A percentile compares a stretch with the other conserved stretches of the same genome.
Conservation (phyloP, 2,113 vertebrate species). For the Coregonus clupeaformis region DNA sequence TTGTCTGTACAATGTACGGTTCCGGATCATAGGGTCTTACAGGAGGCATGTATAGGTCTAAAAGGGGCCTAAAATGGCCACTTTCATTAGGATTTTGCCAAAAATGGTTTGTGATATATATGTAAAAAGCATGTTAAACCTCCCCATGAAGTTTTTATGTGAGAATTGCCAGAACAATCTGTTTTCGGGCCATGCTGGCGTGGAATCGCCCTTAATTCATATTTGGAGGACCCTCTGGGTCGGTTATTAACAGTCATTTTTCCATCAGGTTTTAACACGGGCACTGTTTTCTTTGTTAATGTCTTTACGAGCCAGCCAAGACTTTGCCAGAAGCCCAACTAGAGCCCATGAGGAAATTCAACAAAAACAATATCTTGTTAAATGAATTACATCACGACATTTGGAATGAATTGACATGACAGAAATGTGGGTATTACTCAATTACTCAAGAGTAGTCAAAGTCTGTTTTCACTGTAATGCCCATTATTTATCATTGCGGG, state of each 20-base stretch:
- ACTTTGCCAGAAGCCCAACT: neutral
- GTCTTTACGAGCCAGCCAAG: neutral
- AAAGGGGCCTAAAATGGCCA: too few species aligned
- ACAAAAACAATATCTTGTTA: too few species aligned
- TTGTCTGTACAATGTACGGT: too few species aligned
- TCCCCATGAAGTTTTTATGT: too few species aligned
- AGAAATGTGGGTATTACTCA: neutral
- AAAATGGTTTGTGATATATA: too few species aligned
- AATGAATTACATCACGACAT: neutral
- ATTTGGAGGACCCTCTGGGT: slow-evolving; percentile 11
- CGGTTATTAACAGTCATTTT: slow-evolving; percentile 7
- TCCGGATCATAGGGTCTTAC: too few species aligned
- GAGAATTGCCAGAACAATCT: too few species aligned
- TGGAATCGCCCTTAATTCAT: slow-evolving; percentile 13
- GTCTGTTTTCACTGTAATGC: neutral
- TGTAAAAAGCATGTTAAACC: too few species aligned
- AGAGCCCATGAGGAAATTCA: neutral
- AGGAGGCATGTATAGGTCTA: too few species aligned
- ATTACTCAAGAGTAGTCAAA: neutral
- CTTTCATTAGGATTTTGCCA: too few species aligned
- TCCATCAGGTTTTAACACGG: slow-evolving; percentile 13
- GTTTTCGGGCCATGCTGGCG: too few species aligned
- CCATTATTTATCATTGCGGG: neutral
- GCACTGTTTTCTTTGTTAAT: neutral
- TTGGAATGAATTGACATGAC: slow-evolving; percentile 15